Conservation (phyloP, 2,113 vertebrate species). For the Cervus canadensis region DNA sequence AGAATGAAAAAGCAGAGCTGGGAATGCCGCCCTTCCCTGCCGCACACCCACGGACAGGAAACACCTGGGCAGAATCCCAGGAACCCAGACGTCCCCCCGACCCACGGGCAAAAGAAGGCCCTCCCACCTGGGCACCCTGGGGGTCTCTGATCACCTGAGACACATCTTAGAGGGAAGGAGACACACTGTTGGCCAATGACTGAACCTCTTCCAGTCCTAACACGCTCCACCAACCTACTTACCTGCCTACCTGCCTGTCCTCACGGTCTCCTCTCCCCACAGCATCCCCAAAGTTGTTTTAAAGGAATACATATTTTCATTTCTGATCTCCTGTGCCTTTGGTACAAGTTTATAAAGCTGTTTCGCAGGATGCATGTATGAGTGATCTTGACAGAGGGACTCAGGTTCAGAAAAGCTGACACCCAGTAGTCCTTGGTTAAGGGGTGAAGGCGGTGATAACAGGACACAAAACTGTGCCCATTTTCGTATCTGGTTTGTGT, state of each 20-base stretch:
- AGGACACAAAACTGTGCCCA: neutral
- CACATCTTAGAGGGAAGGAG: neutral
- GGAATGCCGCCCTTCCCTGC: neutral
- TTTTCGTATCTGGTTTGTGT: neutral
- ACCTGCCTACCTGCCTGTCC: neutral
- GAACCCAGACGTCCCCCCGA: neutral
- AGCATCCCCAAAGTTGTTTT: neutral
- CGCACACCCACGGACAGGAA: constrained; percentile 19
- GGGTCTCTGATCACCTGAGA: neutral
- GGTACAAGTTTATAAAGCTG: neutral
- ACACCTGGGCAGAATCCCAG: constrained; percentile 43
- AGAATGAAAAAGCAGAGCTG: neutral
- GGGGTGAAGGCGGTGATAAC: neutral
- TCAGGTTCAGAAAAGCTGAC: neutral
- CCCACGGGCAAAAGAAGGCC: neutral
- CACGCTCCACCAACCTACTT: neutral
- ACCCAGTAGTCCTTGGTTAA: neutral
- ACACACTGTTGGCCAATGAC: accelerated
- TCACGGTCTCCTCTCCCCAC: neutral
- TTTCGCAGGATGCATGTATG: neutral
- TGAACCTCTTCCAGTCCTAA: neutral
- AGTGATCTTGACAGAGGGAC: neutral
- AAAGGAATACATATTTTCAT: neutral
- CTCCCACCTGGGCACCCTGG: neutral
- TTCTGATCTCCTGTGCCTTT: neutral